Base-by-base conservation (phyloP, 2,113 vertebrate genomes). In the Xyliphius kryptos region DNA sequence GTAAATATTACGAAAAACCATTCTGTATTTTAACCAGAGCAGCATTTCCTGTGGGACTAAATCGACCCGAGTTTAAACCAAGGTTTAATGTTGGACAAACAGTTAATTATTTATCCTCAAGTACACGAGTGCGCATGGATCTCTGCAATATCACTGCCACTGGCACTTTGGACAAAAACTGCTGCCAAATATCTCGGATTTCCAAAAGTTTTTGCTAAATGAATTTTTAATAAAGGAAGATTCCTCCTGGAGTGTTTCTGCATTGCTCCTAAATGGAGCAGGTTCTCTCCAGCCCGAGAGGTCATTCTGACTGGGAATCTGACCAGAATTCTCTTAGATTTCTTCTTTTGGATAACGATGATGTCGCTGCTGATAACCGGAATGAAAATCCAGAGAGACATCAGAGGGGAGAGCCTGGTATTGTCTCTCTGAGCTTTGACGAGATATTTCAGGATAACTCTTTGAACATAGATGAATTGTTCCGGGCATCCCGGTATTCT, bases 261-360 rank as follows among this genome's bases (percentile, higher is more conserved):
- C 1, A 2, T 20, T 8, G 32, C 43, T 48, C 57, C 54, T 67
- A 46, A 61, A 89, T 89, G 86, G 87, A 89, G 50, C 73, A 83
- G 48, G 72, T 84, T 19, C 77, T 85, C 69, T 86, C 87, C 63
- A 79, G 80, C n/a, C n/a, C n/a, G n/a, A n/a, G n/a, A n/a, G n/a
- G n/a, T 69, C 87, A 68, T 75, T 55, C 80, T 0, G 86, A 86
- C 75, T 87, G 87, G 87, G 83, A 85, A 66, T 59, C 82, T 12
- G 85, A 88, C 48, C 81, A 83, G 72, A 70, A 78, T 76, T 79
- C 82, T 68, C 75, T 85, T 13, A 85, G 85, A 74, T 89, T 87
- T 76, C 77, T 86, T 53, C 74, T 79, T 11, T 65, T 85, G 67
- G 81, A 82, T n/a, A n/a, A n/a, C 62, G 79, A 71, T 63, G 47